phyloP scores from a whole-genome alignment of 2,113 vertebrate species.

The Sinocyclocheilus anophthalmus region DNA sequence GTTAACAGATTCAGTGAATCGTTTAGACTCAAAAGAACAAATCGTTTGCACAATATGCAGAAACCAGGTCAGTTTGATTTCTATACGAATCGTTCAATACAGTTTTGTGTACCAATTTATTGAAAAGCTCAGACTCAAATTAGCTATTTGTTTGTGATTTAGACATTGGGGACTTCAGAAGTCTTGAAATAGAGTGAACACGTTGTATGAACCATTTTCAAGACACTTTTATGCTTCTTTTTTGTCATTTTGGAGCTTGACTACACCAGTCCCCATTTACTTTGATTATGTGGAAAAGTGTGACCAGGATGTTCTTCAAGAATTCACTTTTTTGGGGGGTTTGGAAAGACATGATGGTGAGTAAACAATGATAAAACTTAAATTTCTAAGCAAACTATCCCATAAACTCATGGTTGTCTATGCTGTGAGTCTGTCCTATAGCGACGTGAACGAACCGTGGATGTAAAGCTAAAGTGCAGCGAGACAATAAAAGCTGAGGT shows the following conservation, averaged over 20 bases:
- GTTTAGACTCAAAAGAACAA: not conserved
- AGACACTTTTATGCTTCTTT: not conserved
- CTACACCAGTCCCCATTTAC: not conserved
- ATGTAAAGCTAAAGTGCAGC: slow-evolving; percentile 33
- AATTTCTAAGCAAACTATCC: not conserved
- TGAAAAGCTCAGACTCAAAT: not conserved
- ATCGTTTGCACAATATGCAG: too few relatives aligned
- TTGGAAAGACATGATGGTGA: not conserved
- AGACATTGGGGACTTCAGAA: not conserved
- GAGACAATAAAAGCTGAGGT: too few relatives aligned
- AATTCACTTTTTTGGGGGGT: not conserved
- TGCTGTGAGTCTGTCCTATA: not conserved
- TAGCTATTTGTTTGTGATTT: not conserved
- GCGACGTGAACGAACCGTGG: slow-evolving; percentile 1
- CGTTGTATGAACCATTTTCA: not conserved
- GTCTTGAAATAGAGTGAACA: not conserved
- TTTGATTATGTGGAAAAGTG: not conserved
- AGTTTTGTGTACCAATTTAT: not conserved
- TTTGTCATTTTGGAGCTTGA: not conserved
- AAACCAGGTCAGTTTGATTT: not conserved
- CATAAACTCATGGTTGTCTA: not conserved
- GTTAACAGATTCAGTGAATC: not conserved
- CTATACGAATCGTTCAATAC: not conserved
- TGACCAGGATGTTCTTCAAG: not conserved
- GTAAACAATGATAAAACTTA: not conserved